These are phyloP conservation scores for Macroteleia sp. DNA, from an alignment of 2,888 invertebrate species.

Conservation along the genomic window DNA sequence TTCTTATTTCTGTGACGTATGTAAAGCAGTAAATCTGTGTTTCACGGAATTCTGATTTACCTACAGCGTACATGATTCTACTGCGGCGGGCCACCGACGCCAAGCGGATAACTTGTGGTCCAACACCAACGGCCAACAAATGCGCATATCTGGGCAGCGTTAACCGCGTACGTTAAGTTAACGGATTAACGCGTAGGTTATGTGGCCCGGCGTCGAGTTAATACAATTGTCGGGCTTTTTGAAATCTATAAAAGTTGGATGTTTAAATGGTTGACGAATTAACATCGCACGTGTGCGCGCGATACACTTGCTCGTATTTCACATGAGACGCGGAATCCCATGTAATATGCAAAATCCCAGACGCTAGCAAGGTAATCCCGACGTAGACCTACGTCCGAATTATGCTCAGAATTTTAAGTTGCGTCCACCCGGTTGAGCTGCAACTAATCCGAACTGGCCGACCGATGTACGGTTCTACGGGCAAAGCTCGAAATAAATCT, in stretches of 20 bases:
- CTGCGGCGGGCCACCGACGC: conserved; percentile 34
- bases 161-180: too few relatives aligned
- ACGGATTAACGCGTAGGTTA: too few relatives aligned
- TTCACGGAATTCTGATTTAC: conserved; percentile 50
- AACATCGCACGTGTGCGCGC: not conserved
- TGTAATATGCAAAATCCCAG: conserved; percentile 50
- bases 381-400: conserved; percentile 58
- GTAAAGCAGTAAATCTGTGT: conserved; percentile 39
- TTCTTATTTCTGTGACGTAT: conserved; percentile 38
- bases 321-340: conserved; percentile 30
- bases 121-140: too few relatives aligned
- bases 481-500: conserved; percentile 70
- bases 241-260: not conserved
- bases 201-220: too few relatives aligned
- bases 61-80: conserved; percentile 26
- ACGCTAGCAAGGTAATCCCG: conserved; percentile 55
- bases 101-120: conserved; percentile 53
- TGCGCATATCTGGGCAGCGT: too few relatives aligned
- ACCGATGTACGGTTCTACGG: conserved; percentile 53
- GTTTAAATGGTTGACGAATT: conserved; percentile 11
- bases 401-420: conserved; percentile 68
- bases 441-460: conserved; percentile 57
- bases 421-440: conserved; percentile 30
- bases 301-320: conserved; percentile 27
- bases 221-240: not conserved